Evolutionary conservation across 2,888 invertebrate species (phyloP).

Genomic region (Cheilosia vernalis): DNA sequence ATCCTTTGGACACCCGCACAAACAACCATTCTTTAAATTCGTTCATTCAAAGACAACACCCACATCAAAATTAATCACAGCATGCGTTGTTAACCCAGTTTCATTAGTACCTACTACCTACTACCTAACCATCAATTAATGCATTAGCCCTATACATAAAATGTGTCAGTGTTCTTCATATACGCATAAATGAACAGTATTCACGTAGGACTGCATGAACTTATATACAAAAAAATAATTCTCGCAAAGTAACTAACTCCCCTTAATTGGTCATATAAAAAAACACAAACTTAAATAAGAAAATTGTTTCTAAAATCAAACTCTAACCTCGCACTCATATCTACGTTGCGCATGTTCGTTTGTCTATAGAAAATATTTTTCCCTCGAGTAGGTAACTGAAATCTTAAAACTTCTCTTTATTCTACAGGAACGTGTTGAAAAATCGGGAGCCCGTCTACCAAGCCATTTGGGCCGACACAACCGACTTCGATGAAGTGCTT

Average conservation of each 20-base stretch:
- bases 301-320: neutral
- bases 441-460: slow-evolving; percentile 92
- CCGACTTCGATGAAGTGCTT: slow-evolving; percentile 93
- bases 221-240: neutral
- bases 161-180: neutral
- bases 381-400: neutral
- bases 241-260: neutral
- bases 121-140: neutral
- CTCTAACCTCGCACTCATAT: slow-evolving; percentile 39
- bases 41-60: neutral
- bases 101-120: no score
- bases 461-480: slow-evolving; percentile 93
- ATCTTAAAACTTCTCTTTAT: slow-evolving; percentile 16
- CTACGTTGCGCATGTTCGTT: slow-evolving; percentile 43
- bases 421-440: slow-evolving; percentile 87
- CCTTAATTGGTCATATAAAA: slow-evolving; percentile 11
- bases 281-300: slow-evolving; percentile 4
- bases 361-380: neutral
- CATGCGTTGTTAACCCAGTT: slow-evolving; percentile 29
- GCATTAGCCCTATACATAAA: slow-evolving; percentile 6
- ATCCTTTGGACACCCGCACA: neutral
- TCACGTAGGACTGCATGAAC: slow-evolving; percentile 22
- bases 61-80: slow-evolving; percentile 31
- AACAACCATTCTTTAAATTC: neutral
- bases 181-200: neutral